Conservation (phyloP, 2,797 vertebrate genomes). For the Rallus crepitans region DNA sequence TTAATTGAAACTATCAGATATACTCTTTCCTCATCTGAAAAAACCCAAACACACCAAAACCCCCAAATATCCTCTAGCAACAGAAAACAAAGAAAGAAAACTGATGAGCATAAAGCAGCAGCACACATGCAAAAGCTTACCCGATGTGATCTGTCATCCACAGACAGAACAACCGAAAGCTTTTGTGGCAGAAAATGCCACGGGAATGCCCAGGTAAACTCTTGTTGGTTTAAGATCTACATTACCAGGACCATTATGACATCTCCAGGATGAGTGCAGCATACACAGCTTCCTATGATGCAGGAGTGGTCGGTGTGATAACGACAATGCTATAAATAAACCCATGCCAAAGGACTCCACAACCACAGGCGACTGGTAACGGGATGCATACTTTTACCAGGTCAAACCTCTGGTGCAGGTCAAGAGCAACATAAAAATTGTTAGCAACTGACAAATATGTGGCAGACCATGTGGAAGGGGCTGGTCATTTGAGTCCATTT, state of each 20-base stretch:
- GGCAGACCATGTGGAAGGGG: background rate
- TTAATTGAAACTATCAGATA: background rate
- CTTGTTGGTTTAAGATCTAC: background rate
- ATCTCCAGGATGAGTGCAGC: background rate
- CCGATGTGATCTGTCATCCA: background rate
- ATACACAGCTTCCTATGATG: background rate
- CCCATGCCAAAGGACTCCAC: background rate
- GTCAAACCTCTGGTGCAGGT: background rate
- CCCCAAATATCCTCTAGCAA: background rate
- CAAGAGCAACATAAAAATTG: background rate
- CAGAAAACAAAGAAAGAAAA: background rate
- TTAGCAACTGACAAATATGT: background rate
- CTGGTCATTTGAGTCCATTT: background rate
- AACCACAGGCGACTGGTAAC: background rate
- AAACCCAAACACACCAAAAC: background rate
- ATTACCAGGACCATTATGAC: rapidly evolving
- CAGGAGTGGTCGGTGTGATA: background rate
- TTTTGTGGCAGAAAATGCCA: background rate
- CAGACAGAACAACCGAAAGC: background rate
- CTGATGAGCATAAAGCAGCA: background rate
- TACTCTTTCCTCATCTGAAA: background rate
- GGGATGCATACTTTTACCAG: background rate
- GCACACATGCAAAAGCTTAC: background rate
- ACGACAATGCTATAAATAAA: background rate
- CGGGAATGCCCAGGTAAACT: background rate